phyloP scores from a whole-genome alignment of 2,113 vertebrate genomes.

The Xyrauchen texanus region DNA sequence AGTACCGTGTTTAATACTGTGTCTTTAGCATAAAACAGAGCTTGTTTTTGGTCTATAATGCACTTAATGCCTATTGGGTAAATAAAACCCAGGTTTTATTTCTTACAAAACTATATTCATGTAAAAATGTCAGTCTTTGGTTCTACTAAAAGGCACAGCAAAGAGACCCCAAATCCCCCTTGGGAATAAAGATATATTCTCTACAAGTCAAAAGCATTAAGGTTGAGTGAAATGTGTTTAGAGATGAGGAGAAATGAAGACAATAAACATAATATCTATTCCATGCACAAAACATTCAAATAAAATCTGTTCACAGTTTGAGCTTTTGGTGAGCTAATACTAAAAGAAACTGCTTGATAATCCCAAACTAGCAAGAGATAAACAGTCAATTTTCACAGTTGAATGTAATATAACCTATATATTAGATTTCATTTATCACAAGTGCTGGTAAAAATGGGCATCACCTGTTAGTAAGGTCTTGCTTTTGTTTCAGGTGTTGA shows the following conservation, averaged over 20 bases:
- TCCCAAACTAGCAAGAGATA: conserved; percentile 13
- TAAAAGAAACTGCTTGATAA: conserved; percentile 21
- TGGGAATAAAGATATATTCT: background rate
- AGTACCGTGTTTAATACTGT: background rate
- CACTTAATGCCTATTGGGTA: background rate
- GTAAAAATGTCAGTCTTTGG: background rate
- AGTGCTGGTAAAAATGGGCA: conserved; percentile 63
- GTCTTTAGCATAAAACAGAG: background rate
- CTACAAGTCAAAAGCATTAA: conserved; percentile 10
- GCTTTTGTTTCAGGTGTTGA: background rate
- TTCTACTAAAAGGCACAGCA: background rate
- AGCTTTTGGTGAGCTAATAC: conserved; percentile 13
- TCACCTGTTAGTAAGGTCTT: conserved; percentile 24
- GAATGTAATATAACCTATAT: conserved; percentile 58
- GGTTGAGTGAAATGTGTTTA: background rate
- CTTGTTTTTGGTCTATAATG: conserved; percentile 14
- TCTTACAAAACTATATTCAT: background rate
- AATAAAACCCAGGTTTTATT: background rate
- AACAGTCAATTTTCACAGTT: conserved; percentile 69
- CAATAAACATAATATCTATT: background rate
- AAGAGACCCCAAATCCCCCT: background rate
- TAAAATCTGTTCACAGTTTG: conserved; percentile 45
- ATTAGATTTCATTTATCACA: conserved; percentile 71
- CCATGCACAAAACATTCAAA: background rate
- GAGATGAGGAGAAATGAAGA: background rate